Percentiles rank a stretch among this genome's conserved stretches.
Conservation (phyloP, 1,140 invertebrate genomes). For the Euwallacea fornicatus region DNA sequence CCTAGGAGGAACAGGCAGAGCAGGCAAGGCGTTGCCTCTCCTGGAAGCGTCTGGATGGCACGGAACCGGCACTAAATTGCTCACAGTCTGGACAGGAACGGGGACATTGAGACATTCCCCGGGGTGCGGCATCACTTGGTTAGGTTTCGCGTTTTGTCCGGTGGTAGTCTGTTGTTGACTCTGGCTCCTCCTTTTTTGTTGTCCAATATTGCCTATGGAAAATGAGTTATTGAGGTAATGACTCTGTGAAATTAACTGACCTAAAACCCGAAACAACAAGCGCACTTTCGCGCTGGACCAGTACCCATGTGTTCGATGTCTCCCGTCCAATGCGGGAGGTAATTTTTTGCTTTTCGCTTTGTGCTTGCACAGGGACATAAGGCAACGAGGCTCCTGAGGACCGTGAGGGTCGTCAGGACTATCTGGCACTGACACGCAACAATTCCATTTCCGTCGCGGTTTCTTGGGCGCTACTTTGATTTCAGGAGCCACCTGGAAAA, state of each 20-base stretch:
- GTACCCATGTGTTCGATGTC: slow-evolving; percentile 49
- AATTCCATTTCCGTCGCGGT: slow-evolving; percentile 57
- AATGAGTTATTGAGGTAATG: slow-evolving; percentile 1
- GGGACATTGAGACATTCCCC: slow-evolving; percentile 23
- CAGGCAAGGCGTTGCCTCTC: slow-evolving; percentile 41
- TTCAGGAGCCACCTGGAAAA: slow-evolving; percentile 37
- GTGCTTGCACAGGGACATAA: slow-evolving; percentile 50
- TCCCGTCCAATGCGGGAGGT: slow-evolving; percentile 41
- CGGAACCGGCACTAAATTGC: slow-evolving; percentile 46
- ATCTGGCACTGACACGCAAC: slow-evolving; percentile 59
- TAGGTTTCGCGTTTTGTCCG: slow-evolving; percentile 41
- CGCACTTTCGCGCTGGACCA: slow-evolving; percentile 54
- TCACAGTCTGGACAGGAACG: slow-evolving; percentile 44
- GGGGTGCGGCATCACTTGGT: slow-evolving; percentile 50
- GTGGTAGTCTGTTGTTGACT: slow-evolving; percentile 34
- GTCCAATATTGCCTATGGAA: slow-evolving; percentile 44
- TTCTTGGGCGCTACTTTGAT: slow-evolving; percentile 41
- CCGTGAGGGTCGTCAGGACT: slow-evolving; percentile 57
- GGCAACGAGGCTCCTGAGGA: slow-evolving; percentile 47
- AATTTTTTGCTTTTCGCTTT: slow-evolving; percentile 47
- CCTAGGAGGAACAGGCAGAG: slow-evolving; percentile 45
- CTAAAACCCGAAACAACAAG: slow-evolving; percentile 50
- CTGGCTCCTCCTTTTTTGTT: slow-evolving; percentile 38
- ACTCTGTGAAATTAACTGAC: slow-evolving; percentile 36
- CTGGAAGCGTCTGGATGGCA: slow-evolving; percentile 40